Evolutionary conservation across 1,140 invertebrate species (phyloP), one percentile per base, ranked within the genome.

Genomic region (Lucilia sericata): DNA sequence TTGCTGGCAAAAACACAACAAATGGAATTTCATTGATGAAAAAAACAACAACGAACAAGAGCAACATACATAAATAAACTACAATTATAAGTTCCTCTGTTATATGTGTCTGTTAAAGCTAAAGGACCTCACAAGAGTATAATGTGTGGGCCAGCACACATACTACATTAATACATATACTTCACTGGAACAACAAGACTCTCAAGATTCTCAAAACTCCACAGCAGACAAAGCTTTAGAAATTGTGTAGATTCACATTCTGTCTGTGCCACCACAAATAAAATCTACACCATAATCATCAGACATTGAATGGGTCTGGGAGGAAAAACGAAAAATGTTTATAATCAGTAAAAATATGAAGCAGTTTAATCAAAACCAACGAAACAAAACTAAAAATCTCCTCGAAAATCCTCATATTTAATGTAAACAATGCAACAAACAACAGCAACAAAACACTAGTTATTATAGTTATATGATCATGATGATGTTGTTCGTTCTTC

Each of bases 101-200:
- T 30, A 30, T 30, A 12, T 60, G 51, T 60, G 55, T 60, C 14
- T 60, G 55, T 60, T 30, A 30, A n/a, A n/a, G 55, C n/a, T 17
- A 60, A 60, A 60, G 55, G 55, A 60, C 55, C 55, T 60, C 55
- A 60, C 55, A 60, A 60, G 55, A 60, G 55, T n/a, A 60, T n/a
- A 60, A n/a, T 60, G 55, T 60, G 55, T 60, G 55, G 55, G 55
- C 55, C 14, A 12, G 5, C 42, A 8, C 42, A 42, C 42, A 42
- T 10, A 8, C 42, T 10, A 17, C 51, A 60, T n/a, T n/a, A 30
- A 1, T 30, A 30, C 25, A 2, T 2, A 30, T 30, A 30, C 25
- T 30, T 30, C 3, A 30, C 25, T 30, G 25, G 25, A 14, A 60
- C 55, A 60, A 2, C 13, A 60, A n/a, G n/a, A n/a, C n/a, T n/a